A percentile compares a stretch with the other conserved stretches of the same genome.
Conservation (phyloP, 2,797 vertebrate species). For the Okamejei kenojei region DNA sequence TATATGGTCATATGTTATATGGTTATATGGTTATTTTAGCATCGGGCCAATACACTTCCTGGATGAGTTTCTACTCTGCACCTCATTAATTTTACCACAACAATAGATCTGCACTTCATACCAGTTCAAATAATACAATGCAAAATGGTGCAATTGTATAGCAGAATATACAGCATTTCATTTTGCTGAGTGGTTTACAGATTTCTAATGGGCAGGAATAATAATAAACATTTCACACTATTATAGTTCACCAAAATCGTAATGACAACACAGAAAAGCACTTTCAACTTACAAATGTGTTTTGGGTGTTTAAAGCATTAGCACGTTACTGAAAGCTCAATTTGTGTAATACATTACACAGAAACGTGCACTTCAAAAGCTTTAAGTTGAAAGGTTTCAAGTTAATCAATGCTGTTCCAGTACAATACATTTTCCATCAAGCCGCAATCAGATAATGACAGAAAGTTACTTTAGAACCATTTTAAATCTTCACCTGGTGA, state of each 20-base stretch:
- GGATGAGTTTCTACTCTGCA: background rate
- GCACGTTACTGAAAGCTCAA: background rate
- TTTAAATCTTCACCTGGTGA: background rate
- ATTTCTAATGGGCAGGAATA: background rate
- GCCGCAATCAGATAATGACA: background rate
- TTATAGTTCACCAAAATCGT: conserved; percentile 21
- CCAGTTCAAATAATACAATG: background rate
- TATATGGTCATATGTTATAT: too few relatives aligned
- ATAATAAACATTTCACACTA: conserved; percentile 12
- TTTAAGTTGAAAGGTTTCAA: background rate
- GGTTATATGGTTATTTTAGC: background rate
- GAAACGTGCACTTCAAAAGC: background rate
- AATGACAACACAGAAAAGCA: conserved; percentile 6
- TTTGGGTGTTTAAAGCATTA: conserved; percentile 8
- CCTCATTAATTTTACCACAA: background rate
- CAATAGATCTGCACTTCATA: background rate
- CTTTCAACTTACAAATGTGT: background rate
- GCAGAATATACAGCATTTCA: background rate
- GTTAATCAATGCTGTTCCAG: background rate
- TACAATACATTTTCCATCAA: background rate
- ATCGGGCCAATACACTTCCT: background rate
- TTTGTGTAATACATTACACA: background rate
- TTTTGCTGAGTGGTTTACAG: background rate
- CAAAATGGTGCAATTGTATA: background rate
- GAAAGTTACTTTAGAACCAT: background rate